phyloP scores from a whole-genome alignment of 2,113 vertebrate species.

The Oriolus oriolus region DNA sequence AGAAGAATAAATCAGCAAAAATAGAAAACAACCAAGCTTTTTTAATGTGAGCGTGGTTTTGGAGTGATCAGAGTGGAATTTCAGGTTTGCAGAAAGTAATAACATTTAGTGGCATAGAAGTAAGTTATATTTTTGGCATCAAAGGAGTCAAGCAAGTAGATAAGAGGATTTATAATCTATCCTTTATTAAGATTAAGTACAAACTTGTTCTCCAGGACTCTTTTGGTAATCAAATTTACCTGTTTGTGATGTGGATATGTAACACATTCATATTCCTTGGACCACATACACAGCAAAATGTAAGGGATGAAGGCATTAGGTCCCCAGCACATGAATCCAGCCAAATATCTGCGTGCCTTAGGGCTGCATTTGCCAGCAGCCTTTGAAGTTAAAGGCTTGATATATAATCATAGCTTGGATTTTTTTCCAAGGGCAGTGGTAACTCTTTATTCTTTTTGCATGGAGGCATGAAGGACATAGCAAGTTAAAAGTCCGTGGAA shows the following conservation, averaged over 20 bases:
- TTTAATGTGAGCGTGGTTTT: slow-evolving; percentile 15
- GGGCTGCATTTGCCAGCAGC: background rate
- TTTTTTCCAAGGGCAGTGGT: background rate
- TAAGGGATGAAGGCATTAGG: background rate
- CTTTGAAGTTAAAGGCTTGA: background rate
- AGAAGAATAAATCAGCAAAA: background rate
- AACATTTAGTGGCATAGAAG: slow-evolving; percentile 32
- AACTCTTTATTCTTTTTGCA: background rate
- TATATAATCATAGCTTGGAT: background rate
- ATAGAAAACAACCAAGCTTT: background rate
- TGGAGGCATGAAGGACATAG: background rate
- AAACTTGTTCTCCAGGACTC: background rate
- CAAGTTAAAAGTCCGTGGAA: background rate
- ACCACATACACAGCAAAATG: background rate
- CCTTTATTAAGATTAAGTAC: slow-evolving; percentile 4
- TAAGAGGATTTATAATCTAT: background rate
- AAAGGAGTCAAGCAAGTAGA: background rate
- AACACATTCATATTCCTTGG: background rate
- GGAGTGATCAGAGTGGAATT: slow-evolving; percentile 29
- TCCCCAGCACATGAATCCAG: background rate
- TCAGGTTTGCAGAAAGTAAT: slow-evolving; percentile 26
- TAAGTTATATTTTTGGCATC: background rate
- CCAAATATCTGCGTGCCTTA: background rate
- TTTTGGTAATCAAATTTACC: background rate
- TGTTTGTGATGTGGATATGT: background rate